Evolutionary conservation across 2,113 vertebrate genomes (phyloP).

Genomic region (Cepphus grylle): DNA sequence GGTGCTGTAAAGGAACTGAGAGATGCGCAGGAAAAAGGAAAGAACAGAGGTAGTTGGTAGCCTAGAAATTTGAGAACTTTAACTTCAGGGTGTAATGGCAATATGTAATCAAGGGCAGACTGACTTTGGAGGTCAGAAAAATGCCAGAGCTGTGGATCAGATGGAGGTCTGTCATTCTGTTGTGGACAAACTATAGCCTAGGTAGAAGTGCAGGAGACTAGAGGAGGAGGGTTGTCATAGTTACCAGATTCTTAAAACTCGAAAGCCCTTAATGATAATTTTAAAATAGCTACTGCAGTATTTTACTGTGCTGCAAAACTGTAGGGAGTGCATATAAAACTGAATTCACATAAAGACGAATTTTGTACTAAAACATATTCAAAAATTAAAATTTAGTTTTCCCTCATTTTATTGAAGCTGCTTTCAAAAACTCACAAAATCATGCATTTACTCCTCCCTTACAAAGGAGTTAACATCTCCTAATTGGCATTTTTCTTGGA

Average conservation of each 20-base stretch:
- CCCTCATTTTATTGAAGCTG: not conserved
- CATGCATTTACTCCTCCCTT: not conserved
- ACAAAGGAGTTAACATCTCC: not conserved
- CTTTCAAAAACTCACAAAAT: not conserved
- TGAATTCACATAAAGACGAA: not conserved
- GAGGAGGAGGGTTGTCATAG: not conserved
- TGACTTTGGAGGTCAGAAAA: not conserved
- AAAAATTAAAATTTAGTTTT: not conserved
- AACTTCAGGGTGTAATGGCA: not conserved
- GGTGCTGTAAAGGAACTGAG: not conserved
- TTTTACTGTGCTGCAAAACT: not conserved
- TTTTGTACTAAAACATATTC: not conserved
- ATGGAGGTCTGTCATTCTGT: not conserved
- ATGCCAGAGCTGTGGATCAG: not conserved
- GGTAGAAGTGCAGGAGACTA: not conserved
- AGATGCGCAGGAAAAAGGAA: not conserved
- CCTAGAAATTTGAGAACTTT: not conserved
- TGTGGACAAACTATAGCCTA: not conserved
- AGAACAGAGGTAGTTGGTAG: not conserved
- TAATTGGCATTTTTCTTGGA: not conserved
- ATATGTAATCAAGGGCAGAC: not conserved
- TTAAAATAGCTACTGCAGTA: not conserved
- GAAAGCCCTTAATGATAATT: not conserved
- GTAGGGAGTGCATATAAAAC: not conserved
- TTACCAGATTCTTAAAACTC: not conserved